These are phyloP conservation scores for Ibidorhyncha struthersii DNA, from an alignment of 2,113 vertebrate genomes.

Conservation along the genomic window DNA sequence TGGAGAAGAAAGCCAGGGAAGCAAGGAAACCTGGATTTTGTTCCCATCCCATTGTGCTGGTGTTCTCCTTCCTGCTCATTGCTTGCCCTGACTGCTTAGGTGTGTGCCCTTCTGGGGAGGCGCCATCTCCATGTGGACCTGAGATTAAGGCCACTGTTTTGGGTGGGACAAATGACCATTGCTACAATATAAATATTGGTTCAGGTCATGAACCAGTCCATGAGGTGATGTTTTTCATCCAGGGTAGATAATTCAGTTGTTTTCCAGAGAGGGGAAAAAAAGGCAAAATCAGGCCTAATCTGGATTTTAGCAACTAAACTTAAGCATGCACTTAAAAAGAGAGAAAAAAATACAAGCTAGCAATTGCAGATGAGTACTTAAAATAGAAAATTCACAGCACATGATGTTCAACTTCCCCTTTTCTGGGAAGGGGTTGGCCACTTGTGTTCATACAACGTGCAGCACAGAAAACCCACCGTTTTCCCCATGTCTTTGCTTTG, in stretches of 20 bases:
- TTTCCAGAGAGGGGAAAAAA: neutral
- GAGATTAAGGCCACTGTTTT: neutral
- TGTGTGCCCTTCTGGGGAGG: neutral
- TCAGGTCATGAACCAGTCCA: neutral
- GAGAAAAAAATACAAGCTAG: neutral
- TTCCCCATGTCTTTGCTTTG: neutral
- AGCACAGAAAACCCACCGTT: neutral
- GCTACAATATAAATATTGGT: neutral
- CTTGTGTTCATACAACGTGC: rapidly evolving
- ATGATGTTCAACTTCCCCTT: neutral
- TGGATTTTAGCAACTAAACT: neutral
- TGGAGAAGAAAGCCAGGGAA: neutral
- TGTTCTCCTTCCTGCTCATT: neutral
- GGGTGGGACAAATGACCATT: neutral
- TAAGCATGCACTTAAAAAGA: neutral
- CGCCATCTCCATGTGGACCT: neutral
- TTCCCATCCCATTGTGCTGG: neutral
- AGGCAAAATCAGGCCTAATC: neutral
- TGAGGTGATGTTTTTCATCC: neutral
- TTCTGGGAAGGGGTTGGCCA: neutral
- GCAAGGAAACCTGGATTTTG: neutral
- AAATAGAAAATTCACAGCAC: neutral
- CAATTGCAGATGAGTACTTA: neutral
- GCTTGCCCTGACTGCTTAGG: rapidly evolving
- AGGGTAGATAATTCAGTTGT: neutral